These are phyloP conservation scores for Drosophila auraria DNA, from an alignment of 1,140 invertebrate genomes.

Conservation along the genomic window DNA sequence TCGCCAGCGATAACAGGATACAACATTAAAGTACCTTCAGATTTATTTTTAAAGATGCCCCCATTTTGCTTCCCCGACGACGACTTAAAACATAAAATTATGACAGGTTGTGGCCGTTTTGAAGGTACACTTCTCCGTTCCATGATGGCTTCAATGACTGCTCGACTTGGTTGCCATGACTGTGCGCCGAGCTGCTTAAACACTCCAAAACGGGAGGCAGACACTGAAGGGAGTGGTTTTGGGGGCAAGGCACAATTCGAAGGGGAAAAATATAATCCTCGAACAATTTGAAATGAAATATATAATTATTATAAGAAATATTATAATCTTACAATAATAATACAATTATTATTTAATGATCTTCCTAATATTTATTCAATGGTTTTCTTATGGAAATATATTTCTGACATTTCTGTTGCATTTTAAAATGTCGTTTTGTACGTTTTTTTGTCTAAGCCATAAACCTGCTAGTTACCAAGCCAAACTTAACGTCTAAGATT, in stretches of 20 bases:
- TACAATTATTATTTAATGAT: too few relatives aligned
- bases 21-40: conserved; percentile 72
- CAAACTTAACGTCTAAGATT: too few relatives aligned
- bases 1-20: conserved; percentile 67
- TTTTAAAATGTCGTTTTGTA: neutral
- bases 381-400: neutral
- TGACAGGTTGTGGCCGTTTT: conserved; percentile 73
- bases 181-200: conserved; percentile 20
- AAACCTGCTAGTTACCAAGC: neutral
- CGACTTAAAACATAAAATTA: conserved; percentile 74
- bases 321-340: too few relatives aligned
- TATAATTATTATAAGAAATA: neutral
- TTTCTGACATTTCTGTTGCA: too few relatives aligned
- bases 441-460: neutral
- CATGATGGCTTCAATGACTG: conserved; percentile 26
- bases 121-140: conserved; percentile 12
- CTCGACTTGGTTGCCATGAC: conserved; percentile 18
- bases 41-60: conserved; percentile 72
- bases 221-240: neutral
- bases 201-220: neutral
- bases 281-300: neutral
- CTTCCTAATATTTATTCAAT: too few relatives aligned
- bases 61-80: conserved; percentile 16
- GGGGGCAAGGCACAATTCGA: neutral
- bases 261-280: neutral